Evolutionary conservation across 1,140 invertebrate species (phyloP).

Genomic region (Sitobion miscanthi): DNA sequence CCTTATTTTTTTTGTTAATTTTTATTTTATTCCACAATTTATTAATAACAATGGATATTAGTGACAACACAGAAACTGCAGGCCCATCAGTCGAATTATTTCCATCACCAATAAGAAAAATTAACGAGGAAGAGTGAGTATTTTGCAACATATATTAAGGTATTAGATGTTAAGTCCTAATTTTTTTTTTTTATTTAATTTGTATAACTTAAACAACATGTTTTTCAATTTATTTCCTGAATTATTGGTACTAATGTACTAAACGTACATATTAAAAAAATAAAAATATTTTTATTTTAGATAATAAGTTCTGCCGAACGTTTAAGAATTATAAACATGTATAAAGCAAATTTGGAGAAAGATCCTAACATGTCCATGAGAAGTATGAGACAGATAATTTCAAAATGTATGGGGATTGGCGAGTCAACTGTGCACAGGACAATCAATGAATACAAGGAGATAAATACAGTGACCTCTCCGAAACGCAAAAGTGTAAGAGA

Average conservation of each 20-base stretch:
- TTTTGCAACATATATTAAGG: no score
- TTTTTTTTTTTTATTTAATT: no score
- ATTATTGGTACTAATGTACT: neutral
- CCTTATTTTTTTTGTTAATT: no score
- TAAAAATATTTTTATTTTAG: neutral
- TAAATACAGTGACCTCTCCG: neutral
- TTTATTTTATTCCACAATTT: no score
- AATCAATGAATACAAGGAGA: neutral
- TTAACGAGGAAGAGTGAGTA: no score
- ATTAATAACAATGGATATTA: no score
- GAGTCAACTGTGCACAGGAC: neutral
- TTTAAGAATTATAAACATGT: neutral
- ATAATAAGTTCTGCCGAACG: neutral
- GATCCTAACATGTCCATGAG: neutral
- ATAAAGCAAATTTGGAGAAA: neutral
- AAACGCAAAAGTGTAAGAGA: neutral
- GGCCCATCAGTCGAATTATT: no score
- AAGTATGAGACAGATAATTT: neutral
- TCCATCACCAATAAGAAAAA: no score
- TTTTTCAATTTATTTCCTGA: neutral
- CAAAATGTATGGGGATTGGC: neutral
- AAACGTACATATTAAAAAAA: neutral
- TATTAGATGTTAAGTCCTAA: no score
- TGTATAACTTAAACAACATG: no score
- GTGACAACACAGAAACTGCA: no score